These are phyloP conservation scores for Paramormyrops kingsleyae DNA, from an alignment of 2,113 vertebrate genomes.

Conservation along the genomic window DNA sequence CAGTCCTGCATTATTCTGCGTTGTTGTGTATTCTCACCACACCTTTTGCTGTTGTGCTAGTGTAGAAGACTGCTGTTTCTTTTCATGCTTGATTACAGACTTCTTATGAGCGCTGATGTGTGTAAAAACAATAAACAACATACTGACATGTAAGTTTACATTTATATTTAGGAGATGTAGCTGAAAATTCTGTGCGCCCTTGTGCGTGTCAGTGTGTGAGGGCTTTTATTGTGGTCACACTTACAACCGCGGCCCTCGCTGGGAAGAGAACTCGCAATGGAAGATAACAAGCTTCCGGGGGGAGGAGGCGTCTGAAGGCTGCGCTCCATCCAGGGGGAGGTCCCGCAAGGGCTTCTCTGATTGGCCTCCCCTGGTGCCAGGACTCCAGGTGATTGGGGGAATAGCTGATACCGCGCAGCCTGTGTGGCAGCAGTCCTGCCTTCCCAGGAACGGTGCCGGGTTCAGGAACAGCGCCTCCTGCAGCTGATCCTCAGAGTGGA, in stretches of 20 bases:
- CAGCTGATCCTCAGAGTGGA: constrained; percentile 42
- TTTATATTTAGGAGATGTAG: background rate
- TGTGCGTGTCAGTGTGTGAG: background rate
- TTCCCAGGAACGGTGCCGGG: background rate
- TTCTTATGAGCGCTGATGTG: background rate
- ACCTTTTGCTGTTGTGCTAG: background rate
- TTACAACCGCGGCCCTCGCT: constrained; percentile 44
- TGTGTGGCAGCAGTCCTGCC: background rate
- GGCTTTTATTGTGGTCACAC: constrained; percentile 12
- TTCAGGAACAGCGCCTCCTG: constrained; percentile 30
- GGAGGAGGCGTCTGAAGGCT: background rate
- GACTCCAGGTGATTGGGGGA: background rate
- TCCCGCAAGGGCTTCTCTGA: background rate
- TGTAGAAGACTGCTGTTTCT: background rate
- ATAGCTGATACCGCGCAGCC: background rate
- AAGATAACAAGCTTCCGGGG: constrained; percentile 39
- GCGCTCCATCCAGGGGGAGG: background rate
- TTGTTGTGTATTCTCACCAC: background rate
- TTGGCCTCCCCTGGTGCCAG: background rate
- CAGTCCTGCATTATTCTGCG: background rate
- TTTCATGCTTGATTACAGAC: background rate
- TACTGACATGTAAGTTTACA: background rate
- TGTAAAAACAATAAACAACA: background rate
- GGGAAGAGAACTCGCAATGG: constrained; percentile 50
- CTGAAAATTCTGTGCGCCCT: background rate